phyloP scores from a whole-genome alignment of 2,113 vertebrate genomes.

The Gopherus flavomarginatus region DNA sequence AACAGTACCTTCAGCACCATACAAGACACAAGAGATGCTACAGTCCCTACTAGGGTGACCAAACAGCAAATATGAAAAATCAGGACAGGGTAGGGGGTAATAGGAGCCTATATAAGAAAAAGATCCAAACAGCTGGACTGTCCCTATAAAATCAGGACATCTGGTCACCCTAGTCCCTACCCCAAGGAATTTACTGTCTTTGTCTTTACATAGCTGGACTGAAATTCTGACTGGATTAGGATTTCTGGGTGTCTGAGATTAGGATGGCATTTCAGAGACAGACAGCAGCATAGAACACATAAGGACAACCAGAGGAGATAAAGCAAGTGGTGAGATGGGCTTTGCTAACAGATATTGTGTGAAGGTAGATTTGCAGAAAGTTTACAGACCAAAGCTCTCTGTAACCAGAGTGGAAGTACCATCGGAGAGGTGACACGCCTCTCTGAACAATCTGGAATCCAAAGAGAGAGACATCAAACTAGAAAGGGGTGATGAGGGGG shows the following conservation, averaged over 20 bases:
- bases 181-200: too few relatives aligned
- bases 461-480: neutral
- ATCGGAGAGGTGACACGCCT: neutral
- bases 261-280: neutral
- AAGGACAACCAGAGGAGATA: neutral
- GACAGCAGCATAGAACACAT: neutral
- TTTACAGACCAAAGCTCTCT: neutral
- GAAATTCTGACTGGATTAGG: neutral
- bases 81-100: too few relatives aligned
- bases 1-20: neutral
- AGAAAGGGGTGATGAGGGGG: neutral
- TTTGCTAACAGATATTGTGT: neutral
- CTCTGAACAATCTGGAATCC: neutral
- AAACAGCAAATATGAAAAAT: too few relatives aligned
- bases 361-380: neutral
- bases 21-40: neutral
- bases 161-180: too few relatives aligned
- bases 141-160: too few relatives aligned
- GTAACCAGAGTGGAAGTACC: neutral
- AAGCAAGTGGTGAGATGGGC: neutral
- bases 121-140: too few relatives aligned
- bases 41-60: neutral
- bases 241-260: neutral
- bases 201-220: neutral
- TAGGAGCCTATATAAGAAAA: too few relatives aligned